Conservation (phyloP, 2,113 vertebrate genomes). For the Plotosus lineatus region DNA sequence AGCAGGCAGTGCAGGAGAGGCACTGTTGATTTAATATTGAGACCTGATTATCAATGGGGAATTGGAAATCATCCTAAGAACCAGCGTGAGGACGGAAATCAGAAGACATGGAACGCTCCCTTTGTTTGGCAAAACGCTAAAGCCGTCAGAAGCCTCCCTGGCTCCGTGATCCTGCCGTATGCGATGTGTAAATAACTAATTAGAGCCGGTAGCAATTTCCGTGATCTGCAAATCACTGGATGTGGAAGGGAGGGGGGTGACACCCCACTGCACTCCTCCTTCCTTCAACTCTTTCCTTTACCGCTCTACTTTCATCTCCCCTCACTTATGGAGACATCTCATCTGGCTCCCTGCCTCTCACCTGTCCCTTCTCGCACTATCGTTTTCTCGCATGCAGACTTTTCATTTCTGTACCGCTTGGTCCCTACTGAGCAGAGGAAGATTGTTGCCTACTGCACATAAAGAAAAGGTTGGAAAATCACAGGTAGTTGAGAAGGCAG, state of each 20-base stretch:
- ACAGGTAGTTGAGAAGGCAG: conserved; percentile 1
- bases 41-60: conserved; percentile 62
- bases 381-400: conserved; percentile 42
- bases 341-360: conserved; percentile 43
- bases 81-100: conserved; percentile 13
- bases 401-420: conserved; percentile 60
- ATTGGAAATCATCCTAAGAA: conserved; percentile 45
- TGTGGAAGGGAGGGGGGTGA: conserved; percentile 58
- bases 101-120: conserved; percentile 20
- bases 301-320: conserved; percentile 42
- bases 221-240: conserved; percentile 63
- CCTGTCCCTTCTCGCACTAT: conserved; percentile 48
- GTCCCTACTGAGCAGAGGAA: conserved; percentile 40
- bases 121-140: conserved; percentile 53
- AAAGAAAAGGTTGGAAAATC: conserved; percentile 31
- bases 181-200: conserved; percentile 73
- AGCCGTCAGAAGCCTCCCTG: conserved; percentile 52
- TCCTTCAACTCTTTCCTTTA: conserved; percentile 39
- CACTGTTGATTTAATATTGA: conserved; percentile 61
- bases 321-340: conserved; percentile 47
- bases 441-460: conserved; percentile 11
- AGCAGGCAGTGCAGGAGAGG: conserved; percentile 57
- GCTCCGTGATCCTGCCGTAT: conserved; percentile 55
- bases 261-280: conserved; percentile 17
- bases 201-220: conserved; percentile 56